Evolutionary conservation across 2,797 vertebrate genomes (phyloP).

Genomic region (Simalia tracyae): DNA sequence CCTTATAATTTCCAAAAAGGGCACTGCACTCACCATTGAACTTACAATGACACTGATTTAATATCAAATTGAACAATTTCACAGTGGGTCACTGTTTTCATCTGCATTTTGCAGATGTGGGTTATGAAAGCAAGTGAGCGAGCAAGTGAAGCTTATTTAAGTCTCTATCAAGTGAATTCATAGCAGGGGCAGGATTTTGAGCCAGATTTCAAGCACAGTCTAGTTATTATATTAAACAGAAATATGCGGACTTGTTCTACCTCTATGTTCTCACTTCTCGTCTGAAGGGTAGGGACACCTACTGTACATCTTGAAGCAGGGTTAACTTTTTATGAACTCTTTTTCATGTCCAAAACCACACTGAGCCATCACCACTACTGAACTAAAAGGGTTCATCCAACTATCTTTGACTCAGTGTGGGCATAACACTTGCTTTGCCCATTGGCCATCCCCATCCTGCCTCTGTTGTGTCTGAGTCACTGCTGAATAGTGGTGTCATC

Average conservation of each 20-base stretch:
- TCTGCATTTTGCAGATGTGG: background rate
- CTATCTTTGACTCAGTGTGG: background rate
- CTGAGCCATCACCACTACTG: background rate
- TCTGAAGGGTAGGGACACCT: background rate
- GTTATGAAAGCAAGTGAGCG: background rate
- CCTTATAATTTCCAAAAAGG: conserved; percentile 12
- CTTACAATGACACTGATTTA: background rate
- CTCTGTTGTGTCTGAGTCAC: background rate
- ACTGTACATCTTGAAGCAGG: background rate
- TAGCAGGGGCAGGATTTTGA: background rate
- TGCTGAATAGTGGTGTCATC: background rate
- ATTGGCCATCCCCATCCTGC: background rate
- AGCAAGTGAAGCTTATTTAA: background rate
- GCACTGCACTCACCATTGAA: background rate
- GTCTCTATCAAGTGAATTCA: background rate
- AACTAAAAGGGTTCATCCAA: background rate
- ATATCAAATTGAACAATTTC: background rate
- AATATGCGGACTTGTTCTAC: background rate
- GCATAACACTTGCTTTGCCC: background rate
- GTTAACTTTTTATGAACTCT: background rate
- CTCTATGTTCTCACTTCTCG: background rate
- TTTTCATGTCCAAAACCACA: background rate
- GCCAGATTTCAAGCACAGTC: background rate
- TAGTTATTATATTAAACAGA: background rate
- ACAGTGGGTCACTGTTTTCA: background rate